phyloP scores from a whole-genome alignment of 2,888 invertebrate species.

The Cenopis cana region DNA sequence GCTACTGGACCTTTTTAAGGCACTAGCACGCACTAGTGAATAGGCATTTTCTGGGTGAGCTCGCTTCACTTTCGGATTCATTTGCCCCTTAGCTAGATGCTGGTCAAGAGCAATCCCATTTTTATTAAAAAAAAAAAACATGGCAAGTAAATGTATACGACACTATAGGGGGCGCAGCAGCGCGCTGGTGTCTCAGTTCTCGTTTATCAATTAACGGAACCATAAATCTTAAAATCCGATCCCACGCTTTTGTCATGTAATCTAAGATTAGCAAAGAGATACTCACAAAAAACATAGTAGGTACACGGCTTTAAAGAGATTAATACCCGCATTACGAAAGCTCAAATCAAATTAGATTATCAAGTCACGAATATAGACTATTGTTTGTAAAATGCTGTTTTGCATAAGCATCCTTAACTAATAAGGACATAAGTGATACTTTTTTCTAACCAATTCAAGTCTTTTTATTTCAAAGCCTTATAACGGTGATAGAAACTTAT shows the following conservation, averaged over 20 bases:
- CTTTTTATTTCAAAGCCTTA: neutral
- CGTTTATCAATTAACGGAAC: constrained; percentile 8
- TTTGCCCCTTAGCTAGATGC: no score
- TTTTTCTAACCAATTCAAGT: neutral
- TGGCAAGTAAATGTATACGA: no score
- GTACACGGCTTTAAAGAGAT: constrained; percentile 33
- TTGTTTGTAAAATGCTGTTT: constrained; percentile 47
- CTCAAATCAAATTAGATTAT: constrained; percentile 40
- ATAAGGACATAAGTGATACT: constrained; percentile 1
- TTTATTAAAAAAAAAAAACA: no score
- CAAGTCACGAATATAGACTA: constrained; percentile 44
- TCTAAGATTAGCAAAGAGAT: constrained; percentile 26
- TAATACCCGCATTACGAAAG: constrained; percentile 39
- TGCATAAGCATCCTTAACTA: constrained; percentile 26
- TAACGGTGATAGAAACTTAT: constrained; percentile 30
- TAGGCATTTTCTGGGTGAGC: no score
- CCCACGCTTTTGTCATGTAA: neutral
- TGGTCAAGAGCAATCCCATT: no score
- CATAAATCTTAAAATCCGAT: neutral
- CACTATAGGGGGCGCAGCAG: no score
- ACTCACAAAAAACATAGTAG: constrained; percentile 12
- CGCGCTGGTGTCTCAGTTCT: no score
- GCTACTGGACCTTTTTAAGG: no score
- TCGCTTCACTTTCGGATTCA: no score
- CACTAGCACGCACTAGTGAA: no score